Evolutionary conservation across 2,113 vertebrate genomes (phyloP).

Genomic region (Numida meleagris): DNA sequence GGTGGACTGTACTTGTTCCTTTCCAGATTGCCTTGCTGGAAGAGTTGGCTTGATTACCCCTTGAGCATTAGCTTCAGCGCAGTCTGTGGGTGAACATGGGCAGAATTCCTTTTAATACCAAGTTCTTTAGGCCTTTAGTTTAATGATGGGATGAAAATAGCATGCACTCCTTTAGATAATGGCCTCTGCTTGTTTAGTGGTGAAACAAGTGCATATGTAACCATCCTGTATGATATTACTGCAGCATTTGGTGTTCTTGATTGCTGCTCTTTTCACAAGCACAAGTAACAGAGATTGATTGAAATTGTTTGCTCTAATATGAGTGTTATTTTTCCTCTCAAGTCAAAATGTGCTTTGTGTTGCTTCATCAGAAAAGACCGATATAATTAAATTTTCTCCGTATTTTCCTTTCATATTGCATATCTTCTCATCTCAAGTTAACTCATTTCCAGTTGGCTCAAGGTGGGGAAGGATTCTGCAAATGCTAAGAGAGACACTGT

Average conservation of each 20-base stretch:
- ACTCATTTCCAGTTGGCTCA: neutral
- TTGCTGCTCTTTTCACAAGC: neutral
- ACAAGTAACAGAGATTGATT: neutral
- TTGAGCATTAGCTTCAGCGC: neutral
- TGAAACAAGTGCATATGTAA: neutral
- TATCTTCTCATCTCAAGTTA: neutral
- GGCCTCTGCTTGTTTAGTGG: neutral
- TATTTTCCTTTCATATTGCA: neutral
- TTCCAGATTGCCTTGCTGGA: neutral
- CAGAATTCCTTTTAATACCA: neutral
- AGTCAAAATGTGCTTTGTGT: neutral
- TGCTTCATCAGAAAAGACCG: neutral
- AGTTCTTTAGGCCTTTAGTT: neutral
- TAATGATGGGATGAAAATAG: neutral
- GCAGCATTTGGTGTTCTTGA: neutral
- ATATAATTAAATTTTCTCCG: neutral
- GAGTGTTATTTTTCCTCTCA: neutral
- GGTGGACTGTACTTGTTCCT: neutral
- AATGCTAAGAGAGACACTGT: neutral
- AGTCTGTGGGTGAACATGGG: neutral
- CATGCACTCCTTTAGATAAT: neutral
- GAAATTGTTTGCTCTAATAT: neutral
- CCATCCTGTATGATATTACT: neutral
- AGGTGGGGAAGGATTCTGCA: neutral
- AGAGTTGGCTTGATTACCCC: neutral